Percentiles rank a stretch among this genome's conserved stretches.
phyloP scores from a whole-genome alignment of 1,140 invertebrate species.

The Daktulosphaira vitifoliae region DNA sequence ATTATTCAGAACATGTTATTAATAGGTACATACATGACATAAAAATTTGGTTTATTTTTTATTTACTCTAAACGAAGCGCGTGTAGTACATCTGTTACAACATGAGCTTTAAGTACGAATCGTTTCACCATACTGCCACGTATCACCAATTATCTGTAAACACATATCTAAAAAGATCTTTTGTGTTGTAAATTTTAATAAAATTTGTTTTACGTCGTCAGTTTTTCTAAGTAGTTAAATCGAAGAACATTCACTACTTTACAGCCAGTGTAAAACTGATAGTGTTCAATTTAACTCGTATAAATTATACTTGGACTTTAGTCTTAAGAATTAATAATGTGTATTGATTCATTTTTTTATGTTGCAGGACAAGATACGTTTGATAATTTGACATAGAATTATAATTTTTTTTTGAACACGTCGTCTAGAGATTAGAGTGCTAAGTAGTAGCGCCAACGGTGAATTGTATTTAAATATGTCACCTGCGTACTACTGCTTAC shows the following conservation, averaged over 20 bases:
- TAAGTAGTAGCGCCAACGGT: constrained; percentile 36
- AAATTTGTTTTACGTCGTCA: too few species aligned
- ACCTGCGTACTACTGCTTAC: constrained; percentile 36
- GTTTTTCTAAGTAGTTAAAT: too few species aligned
- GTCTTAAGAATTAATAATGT: too few species aligned
- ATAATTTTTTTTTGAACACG: background rate
- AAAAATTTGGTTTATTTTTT: background rate
- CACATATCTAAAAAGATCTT: too few species aligned
- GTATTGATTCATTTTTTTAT: too few species aligned
- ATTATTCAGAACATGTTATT: too few species aligned
- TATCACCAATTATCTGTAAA: background rate
- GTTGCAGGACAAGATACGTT: background rate
- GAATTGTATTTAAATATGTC: constrained; percentile 34
- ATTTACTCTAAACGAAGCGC: constrained; percentile 4
- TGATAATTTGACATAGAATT: background rate
- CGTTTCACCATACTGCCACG: background rate
- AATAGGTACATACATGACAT: too few species aligned
- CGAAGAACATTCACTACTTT: too few species aligned
- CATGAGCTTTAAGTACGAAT: constrained; percentile 13
- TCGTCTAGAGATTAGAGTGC: constrained; percentile 33
- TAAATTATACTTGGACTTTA: too few species aligned
- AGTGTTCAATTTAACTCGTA: too few species aligned
- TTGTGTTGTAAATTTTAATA: too few species aligned
- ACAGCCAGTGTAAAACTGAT: too few species aligned
- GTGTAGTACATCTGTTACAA: constrained; percentile 25